phyloP scores from a whole-genome alignment of 2,113 vertebrate genomes.

The Cyanoderma ruficeps region DNA sequence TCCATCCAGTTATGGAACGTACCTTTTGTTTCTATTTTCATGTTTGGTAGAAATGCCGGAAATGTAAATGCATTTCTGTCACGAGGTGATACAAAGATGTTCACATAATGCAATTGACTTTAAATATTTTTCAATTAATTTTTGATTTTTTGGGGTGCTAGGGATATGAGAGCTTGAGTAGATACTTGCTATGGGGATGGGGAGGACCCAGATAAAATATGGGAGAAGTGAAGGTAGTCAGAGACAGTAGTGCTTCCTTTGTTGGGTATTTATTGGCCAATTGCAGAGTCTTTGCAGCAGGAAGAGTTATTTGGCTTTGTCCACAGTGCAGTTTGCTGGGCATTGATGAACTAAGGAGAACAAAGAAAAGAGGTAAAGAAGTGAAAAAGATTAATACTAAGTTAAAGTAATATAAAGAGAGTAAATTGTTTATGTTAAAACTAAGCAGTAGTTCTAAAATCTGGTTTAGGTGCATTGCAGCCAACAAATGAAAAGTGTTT shows the following conservation, averaged over 20 bases:
- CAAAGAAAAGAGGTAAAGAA: not conserved
- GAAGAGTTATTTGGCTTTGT: not conserved
- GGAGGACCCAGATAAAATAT: not conserved
- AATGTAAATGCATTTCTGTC: not conserved
- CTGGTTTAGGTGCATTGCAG: not conserved
- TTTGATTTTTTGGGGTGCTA: not conserved
- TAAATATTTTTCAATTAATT: not conserved
- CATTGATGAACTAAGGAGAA: not conserved
- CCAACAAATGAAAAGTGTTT: not conserved
- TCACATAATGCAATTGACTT: not conserved
- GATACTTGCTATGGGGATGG: rapidly evolving
- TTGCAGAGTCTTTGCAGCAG: not conserved
- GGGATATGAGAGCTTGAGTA: not conserved
- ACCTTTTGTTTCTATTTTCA: not conserved
- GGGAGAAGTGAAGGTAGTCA: not conserved
- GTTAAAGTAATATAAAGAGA: not conserved
- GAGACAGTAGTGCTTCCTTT: not conserved
- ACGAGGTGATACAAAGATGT: not conserved
- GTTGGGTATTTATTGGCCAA: not conserved
- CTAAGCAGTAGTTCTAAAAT: not conserved
- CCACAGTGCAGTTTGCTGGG: not conserved
- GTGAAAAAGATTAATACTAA: not conserved
- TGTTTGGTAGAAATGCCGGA: not conserved
- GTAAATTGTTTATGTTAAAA: not conserved
- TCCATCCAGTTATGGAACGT: not conserved